Base-by-base conservation (phyloP, 2,113 vertebrate genomes). In the Sinocyclocheilus maitianheensis region DNA sequence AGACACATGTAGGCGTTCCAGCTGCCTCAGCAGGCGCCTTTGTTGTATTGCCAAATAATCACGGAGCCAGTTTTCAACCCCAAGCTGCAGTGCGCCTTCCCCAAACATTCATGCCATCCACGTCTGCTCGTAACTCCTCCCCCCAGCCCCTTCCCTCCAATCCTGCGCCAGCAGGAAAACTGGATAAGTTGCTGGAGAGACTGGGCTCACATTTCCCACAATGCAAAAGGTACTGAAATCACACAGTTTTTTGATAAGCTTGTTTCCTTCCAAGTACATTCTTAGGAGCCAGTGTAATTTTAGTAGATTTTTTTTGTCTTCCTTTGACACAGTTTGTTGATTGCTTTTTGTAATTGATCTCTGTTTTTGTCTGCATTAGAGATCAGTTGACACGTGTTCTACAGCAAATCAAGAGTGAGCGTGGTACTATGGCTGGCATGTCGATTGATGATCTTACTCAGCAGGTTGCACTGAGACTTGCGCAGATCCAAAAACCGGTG, bases 111-210 rank as follows among this genome's bases (percentile, higher is more conserved):
- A 46, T 71, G 40, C 34, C 24, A n/a, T 34, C 30, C 1, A 7
- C 79, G 0, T 16, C 83, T 9, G 24, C 24, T 13, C 62, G 16
- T 24, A 82, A 89, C 89, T 0, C 93, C 81, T 0, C 90, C 80
- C 46, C 90, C 34, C 88, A 88, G 58, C 40, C 71, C 91, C 87
- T 93, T 87, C 37, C 95, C 91, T 13, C 94, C 14, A n/a, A 58
- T 51, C 71, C 85, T 34, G 77, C 95, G 85, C 84, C 91, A 0
- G 55, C 94, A 0, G 95, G 93, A 0, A 97, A 96, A 89, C 94
- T 98, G 88, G 96, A 96, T 79, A 97, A 96, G 90, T 92, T 98
- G 80, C 93, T 99, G 91, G 97, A 98, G 90, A 97, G 95, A 90
- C 88, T 99, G 1, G 80, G 95, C 53, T 13, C 91, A 8, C 93